Evolutionary conservation across 2,888 invertebrate species (phyloP), one percentile per base, ranked within the genome.

Genomic region (Dascillus cervinus): DNA sequence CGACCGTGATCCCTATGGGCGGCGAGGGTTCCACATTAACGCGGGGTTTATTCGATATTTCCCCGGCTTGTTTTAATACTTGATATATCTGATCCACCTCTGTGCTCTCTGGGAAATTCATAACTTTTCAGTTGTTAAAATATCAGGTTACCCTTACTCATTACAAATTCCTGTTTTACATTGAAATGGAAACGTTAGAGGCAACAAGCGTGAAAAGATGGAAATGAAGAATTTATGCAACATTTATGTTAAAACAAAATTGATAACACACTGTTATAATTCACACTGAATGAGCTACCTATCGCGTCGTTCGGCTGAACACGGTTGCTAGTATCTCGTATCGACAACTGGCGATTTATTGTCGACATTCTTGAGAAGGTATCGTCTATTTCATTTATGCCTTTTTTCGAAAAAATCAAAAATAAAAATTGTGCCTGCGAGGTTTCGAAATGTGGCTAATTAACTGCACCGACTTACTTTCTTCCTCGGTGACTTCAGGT

Each of bases 31-130:
- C 60, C 28, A 58, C 47, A 43, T 49, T 55, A 30, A 55, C 53
- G 27, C 59, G 54, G 32, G 58, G 56, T 54, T 60, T 64, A 63
- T 73, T 76, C 56, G 79, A 75, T 61, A 89, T 84, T 75, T 90
- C 89, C 64, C 87, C 88, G 61, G 90, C 90, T 67, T 90, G 87
- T 75, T 90, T 90, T 74, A 91, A 78, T 66, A 90, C 89, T 75
- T 89, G 89, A 73, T 91, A 91, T 68, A 87, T 88, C 70, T 83
- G 82, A 76, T 91, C 90, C 74, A 89, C 79, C 74, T 88, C 82
- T 56, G 72, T 33, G 14, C 40, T 32, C 31, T 40, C 40, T 40
- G 33, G 31, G 39, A 39, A 39, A 39, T 28, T 22, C n/a, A 26
- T 29, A 29, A 19, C 29, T 26, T 30, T 34, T 30, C 26, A 26